A percentile compares a stretch with the other conserved stretches of the same genome.
phyloP scores from a whole-genome alignment of 2,797 vertebrate species.

The Anniella stebbinsi region DNA sequence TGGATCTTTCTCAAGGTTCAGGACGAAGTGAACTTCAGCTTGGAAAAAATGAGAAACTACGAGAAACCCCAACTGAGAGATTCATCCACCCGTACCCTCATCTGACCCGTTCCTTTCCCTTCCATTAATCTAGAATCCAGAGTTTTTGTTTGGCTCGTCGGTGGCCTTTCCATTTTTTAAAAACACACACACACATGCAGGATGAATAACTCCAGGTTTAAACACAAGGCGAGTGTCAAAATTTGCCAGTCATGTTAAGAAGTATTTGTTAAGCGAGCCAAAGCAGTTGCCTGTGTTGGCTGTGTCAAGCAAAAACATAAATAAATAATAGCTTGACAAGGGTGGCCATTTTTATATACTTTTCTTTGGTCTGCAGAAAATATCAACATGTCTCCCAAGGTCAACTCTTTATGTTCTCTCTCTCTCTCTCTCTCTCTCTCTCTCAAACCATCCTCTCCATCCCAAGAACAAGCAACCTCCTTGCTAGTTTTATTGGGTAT shows the following conservation, averaged over 20 bases:
- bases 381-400: neutral
- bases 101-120: slow-evolving; percentile 71
- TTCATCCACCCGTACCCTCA: slow-evolving; percentile 65
- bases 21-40: no score
- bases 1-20: no score
- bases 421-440: no score
- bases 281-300: slow-evolving; percentile 63
- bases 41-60: no score
- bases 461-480: slow-evolving; percentile 22
- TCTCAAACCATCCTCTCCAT: neutral
- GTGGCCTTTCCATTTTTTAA: slow-evolving; percentile 70
- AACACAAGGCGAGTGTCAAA: slow-evolving; percentile 46
- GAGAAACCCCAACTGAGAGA: neutral
- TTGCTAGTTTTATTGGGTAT: slow-evolving; percentile 39
- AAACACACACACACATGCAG: slow-evolving; percentile 42
- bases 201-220: slow-evolving; percentile 77
- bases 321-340: slow-evolving; percentile 59
- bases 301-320: slow-evolving; percentile 70
- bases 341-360: slow-evolving; percentile 50
- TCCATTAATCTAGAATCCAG: slow-evolving; percentile 70
- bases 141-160: slow-evolving; percentile 73
- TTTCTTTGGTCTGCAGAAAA: slow-evolving; percentile 51
- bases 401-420: slow-evolving; percentile 34
- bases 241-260: slow-evolving; percentile 70
- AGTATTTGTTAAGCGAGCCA: slow-evolving; percentile 60